Base-by-base conservation (phyloP, 2,888 invertebrate species). In the Mythimna impura region DNA sequence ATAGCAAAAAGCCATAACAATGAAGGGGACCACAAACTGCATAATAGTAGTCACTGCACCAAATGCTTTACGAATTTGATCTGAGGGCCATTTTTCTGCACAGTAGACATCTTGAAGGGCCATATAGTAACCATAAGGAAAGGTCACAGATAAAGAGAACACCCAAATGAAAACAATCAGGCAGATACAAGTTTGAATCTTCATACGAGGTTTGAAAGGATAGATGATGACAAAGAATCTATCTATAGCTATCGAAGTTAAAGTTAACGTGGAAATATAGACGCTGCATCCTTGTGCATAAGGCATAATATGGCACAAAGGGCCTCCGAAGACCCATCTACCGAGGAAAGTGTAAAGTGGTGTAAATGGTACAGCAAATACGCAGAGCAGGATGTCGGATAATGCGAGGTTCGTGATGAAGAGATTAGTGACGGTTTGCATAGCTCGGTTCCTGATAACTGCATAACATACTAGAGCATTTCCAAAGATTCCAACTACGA, bases 341-440 rank as follows among this genome's bases (percentile, higher is more conserved):
- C 97, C 97, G 80, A 98, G 96, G 92, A 98, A 98, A 61, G 98
- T 98, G 94, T 99, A 98, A 67, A 98, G 96, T 6, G 99, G 99
- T 0, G 99, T 99, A 93, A 99, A 98, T 80, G 99, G 99, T 60
- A 99, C 98, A 14, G 98, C 98, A 88, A 99, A 97, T 61, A 98
- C 96, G 91, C 98, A 98, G 82, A 99, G 97, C 66, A 99, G 95
- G 83, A 99, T 98, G 92, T 99, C 99, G 61, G 98, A 98, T 81
- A 99, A 95, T 40, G 99, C 99, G 84, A 99, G 96, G 94, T 99
- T 99, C 87, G 98, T 98, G 94, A 99, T 99, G 96, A 99, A 99
- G 77, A 98, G 97, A 94, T 99, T 99, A 80, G 99, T 99, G 82
- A 99, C 99, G 0, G 98, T 98, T 94, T 98, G 99, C 99, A 99